Evolutionary conservation across 2,113 vertebrate genomes (phyloP).

Genomic region (Oreochromis aureus): DNA sequence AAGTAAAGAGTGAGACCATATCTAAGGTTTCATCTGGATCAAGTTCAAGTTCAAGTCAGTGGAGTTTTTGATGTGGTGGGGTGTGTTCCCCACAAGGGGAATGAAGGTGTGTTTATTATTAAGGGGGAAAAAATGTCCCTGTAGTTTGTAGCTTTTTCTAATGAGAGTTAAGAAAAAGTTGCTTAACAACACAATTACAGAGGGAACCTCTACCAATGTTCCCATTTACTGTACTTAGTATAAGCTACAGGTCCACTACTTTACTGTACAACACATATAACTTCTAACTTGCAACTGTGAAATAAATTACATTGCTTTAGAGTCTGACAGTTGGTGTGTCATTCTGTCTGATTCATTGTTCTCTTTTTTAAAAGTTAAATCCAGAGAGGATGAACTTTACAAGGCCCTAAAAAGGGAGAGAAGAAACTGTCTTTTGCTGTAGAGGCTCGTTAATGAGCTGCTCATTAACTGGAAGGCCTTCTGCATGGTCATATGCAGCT

Average conservation of each 20-base stretch:
- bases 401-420: background rate
- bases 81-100: background rate
- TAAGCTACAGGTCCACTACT: background rate
- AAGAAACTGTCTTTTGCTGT: background rate
- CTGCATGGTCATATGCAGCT: slow-evolving; percentile 2
- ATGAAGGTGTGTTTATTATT: background rate
- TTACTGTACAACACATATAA: background rate
- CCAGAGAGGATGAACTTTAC: slow-evolving; percentile 14
- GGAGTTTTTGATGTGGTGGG: background rate
- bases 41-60: too few relatives aligned
- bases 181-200: background rate
- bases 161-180: background rate
- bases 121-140: background rate
- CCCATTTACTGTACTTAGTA: background rate
- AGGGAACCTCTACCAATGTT: background rate
- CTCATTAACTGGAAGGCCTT: slow-evolving; percentile 43
- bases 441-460: slow-evolving; percentile 42
- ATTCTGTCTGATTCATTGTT: background rate
- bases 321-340: background rate
- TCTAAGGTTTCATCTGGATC: too few relatives aligned
- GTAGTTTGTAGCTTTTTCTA: background rate
- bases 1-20: background rate
- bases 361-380: background rate
- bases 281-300: background rate
- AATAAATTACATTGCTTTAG: background rate